Evolutionary conservation across 2,113 vertebrate species (phyloP).

Genomic region (Procapra przewalskii): DNA sequence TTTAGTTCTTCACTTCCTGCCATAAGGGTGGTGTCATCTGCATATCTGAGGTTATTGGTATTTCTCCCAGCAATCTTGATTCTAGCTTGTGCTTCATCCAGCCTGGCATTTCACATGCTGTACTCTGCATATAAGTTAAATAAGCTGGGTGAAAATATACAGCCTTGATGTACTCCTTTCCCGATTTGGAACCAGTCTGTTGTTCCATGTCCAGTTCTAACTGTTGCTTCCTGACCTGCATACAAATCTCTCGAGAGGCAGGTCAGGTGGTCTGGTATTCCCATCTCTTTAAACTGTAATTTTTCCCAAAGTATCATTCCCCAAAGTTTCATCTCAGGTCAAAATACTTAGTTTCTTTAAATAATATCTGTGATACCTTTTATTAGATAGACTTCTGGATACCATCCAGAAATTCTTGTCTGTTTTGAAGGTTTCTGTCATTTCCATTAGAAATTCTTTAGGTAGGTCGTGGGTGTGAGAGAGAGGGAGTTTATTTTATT

Average conservation of each 20-base stretch:
- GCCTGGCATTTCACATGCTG: background rate
- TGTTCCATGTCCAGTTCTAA: background rate
- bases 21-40: background rate
- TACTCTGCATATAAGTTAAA: background rate
- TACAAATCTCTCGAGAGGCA: background rate
- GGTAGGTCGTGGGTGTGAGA: background rate
- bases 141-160: background rate
- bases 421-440: background rate
- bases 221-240: background rate
- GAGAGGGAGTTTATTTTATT: background rate
- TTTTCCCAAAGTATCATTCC: background rate
- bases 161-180: background rate
- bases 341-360: slow-evolving; percentile 3
- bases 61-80: background rate
- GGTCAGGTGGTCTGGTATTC: background rate
- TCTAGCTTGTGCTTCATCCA: background rate
- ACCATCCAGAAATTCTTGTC: background rate
- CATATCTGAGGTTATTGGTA: background rate
- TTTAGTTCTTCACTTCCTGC: background rate
- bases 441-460: background rate
- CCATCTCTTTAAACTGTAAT: background rate
- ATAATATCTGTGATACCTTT: background rate
- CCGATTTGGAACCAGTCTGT: background rate
- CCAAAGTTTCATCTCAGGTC: background rate
- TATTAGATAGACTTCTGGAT: background rate